A percentile compares a stretch with the other conserved stretches of the same genome.
These are phyloP conservation scores for Netelia virgata DNA, from an alignment of 2,888 invertebrate species.

Conservation along the genomic window DNA sequence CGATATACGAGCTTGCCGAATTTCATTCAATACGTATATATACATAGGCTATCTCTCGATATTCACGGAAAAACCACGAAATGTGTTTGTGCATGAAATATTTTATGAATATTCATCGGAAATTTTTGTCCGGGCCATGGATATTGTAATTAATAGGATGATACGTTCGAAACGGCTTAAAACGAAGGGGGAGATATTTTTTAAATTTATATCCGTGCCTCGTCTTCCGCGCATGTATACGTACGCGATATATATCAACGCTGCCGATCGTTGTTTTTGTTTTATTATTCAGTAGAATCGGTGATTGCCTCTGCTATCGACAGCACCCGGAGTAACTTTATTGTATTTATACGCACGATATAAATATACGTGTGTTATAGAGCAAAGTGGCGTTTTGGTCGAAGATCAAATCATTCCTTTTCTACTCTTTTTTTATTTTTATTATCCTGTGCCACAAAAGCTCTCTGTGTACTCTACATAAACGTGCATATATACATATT, in stretches of 20 bases:
- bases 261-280: slow-evolving; percentile 15
- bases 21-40: not conserved
- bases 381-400: not conserved
- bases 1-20: slow-evolving; percentile 3
- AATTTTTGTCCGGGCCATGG: slow-evolving; percentile 24
- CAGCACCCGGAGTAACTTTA: slow-evolving; percentile 9
- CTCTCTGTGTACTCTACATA: slow-evolving; percentile 34
- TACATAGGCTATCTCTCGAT: not conserved
- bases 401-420: slow-evolving; percentile 35
- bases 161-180: slow-evolving; percentile 54
- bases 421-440: slow-evolving; percentile 16
- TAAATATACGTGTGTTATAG: not conserved
- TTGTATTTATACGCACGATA: not conserved
- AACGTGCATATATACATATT: slow-evolving; percentile 49
- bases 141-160: slow-evolving; percentile 59
- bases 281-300: slow-evolving; percentile 47
- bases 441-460: slow-evolving; percentile 53
- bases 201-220: slow-evolving; percentile 21
- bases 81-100: slow-evolving; percentile 40
- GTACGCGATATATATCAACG: not conserved
- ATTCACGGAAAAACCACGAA: slow-evolving; percentile 24
- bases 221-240: not conserved
- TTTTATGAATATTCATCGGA: slow-evolving; percentile 61
- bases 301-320: slow-evolving; percentile 44
- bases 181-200: slow-evolving; percentile 43